A percentile compares a stretch with the other conserved stretches of the same genome.
phyloP scores from a whole-genome alignment of 2,888 invertebrate species.

The Chouioia cunea region DNA sequence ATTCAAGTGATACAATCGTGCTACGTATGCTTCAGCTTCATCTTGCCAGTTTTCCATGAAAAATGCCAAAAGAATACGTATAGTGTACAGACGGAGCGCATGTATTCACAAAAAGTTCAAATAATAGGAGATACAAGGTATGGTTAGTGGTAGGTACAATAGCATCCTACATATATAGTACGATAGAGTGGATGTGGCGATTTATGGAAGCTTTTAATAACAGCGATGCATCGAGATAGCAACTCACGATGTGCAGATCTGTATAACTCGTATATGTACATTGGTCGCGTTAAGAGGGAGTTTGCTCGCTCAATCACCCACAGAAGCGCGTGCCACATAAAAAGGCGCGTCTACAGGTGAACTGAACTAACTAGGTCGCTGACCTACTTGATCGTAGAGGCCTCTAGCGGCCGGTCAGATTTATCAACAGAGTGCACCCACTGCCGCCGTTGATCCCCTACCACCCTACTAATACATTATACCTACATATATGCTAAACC shows the following conservation, averaged over 20 bases:
- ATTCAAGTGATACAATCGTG: no score
- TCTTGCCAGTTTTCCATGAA: no score
- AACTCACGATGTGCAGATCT: no score
- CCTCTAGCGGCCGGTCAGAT: conserved; percentile 44
- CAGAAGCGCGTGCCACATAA: conserved; percentile 8
- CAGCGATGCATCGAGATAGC: conserved; percentile 10
- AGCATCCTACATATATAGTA: conserved; percentile 1
- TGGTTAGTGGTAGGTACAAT: background rate
- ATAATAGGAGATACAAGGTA: no score
- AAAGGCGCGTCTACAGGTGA: conserved; percentile 56
- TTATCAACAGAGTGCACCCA: background rate
- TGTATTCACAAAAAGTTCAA: background rate
- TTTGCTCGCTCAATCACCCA: background rate
- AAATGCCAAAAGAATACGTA: no score
- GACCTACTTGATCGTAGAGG: conserved; percentile 55
- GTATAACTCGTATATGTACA: no score
- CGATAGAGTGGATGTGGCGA: conserved; percentile 5
- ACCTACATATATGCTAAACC: no score
- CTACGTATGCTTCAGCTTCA: no score
- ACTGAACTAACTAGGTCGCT: conserved; percentile 62
- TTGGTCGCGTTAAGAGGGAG: no score
- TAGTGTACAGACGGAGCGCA: background rate
- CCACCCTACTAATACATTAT: background rate
- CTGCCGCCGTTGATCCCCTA: background rate
- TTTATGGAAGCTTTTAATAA: conserved; percentile 14